phyloP scores from a whole-genome alignment of 30 jellyfish, hydroid and myxozoan genomes.

The Pelagia noctiluca region DNA sequence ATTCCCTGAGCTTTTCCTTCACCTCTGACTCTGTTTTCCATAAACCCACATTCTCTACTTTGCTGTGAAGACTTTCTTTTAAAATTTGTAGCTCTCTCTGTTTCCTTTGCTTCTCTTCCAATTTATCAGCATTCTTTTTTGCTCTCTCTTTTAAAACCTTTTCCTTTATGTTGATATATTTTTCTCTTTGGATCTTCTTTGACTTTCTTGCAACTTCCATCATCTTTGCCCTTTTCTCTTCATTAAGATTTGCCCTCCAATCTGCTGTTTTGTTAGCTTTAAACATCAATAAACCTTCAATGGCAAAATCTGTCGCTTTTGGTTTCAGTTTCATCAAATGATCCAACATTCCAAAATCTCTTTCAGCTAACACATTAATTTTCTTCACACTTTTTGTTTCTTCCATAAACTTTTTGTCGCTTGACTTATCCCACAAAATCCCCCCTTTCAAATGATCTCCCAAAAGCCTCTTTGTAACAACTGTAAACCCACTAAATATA shows the following conservation, averaged over 20 bases:
- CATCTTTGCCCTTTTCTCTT: not conserved
- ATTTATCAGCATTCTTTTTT: not conserved
- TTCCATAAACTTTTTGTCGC: constrained; percentile 2
- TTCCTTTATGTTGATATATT: constrained; percentile 10
- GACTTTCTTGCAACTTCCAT: constrained; percentile 36
- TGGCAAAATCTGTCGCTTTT: constrained; percentile 36
- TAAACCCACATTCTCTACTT: too few relatives aligned
- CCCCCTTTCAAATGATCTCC: constrained; percentile 61
- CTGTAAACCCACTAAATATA: constrained; percentile 34
- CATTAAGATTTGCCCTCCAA: constrained; percentile 11
- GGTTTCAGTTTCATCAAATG: constrained; percentile 12
- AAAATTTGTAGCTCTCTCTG: too few relatives aligned
- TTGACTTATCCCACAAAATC: not conserved
- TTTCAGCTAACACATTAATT: constrained; percentile 36
- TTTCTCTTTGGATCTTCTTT: constrained; percentile 8
- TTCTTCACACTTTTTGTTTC: constrained; percentile 43
- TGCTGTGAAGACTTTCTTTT: too few relatives aligned
- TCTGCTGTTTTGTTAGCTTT: constrained; percentile 11
- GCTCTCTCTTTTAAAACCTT: not conserved
- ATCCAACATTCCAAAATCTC: constrained; percentile 59
- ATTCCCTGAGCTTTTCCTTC: too few relatives aligned
- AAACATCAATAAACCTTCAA: constrained; percentile 51
- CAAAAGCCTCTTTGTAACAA: constrained; percentile 46
- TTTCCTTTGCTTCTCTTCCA: constrained; percentile 8
- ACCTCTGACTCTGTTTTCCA: too few relatives aligned